Base-by-base conservation (phyloP, 1,140 invertebrate species). In the Drosophila jambulina region DNA sequence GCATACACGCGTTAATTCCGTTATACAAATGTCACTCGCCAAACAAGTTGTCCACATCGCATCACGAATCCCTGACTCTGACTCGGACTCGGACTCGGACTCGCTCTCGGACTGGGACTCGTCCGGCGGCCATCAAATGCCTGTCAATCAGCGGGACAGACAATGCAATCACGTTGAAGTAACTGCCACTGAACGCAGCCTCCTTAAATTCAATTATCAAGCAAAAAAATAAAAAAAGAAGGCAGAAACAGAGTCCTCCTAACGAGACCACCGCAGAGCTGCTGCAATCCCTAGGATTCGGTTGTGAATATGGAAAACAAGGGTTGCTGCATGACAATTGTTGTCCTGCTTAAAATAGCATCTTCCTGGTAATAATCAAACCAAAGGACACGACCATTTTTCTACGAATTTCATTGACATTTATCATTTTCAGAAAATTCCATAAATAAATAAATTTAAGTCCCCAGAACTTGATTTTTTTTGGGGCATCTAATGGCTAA, bases 21-120 rank as follows among this genome's bases (percentile, higher is more conserved):
- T 78, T 65, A 77, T 77, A 67, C 75, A 76, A 68, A 77, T 77
- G 75, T 75, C 74, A 75, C 53, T 65, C 46, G 45, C n/a, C 53
- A 45, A 69, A 54, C 63, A 69, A 57, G 64, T 70, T 64, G 53
- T 65, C 57, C 38, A 29, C 53, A 48, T 51, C 5, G 21, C 48
- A 32, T 29, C 54, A 13, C 56, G 46, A 59, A 27, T 45, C 57
- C 21, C 38, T 13, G 23, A 58, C 17, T 57, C 21, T 6, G 23
- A 58, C n/a, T 57, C 36, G 17, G 5, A 57, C 10, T 58, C n/a
- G 36, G 36, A 27, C 6, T 45, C 56, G 17, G 6, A 9, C 21
- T 45, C 27, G 6, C 32, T 34, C 23, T 25, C 15, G 45, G 45
- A 23, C 21, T 25, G 43, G 13, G 43, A 46, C 32, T 25, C 21